Evolutionary conservation across 2,797 vertebrate species (phyloP).

Genomic region (Fratercula arctica): DNA sequence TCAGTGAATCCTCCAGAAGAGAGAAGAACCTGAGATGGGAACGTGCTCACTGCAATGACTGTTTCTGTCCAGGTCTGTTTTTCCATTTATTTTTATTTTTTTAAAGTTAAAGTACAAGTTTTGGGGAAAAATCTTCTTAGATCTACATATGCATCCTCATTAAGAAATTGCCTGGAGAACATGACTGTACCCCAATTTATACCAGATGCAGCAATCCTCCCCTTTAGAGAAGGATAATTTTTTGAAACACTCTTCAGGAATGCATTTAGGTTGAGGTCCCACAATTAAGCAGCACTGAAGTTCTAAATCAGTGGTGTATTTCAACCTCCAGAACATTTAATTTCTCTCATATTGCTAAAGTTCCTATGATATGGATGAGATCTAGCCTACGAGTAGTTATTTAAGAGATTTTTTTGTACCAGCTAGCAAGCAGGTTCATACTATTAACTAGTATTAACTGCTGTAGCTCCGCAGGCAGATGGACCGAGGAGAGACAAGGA

Average conservation of each 20-base stretch:
- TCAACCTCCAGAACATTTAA: not conserved
- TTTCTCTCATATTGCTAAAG: not conserved
- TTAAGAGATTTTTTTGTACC: not conserved
- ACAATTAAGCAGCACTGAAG: not conserved
- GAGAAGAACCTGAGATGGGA: not conserved
- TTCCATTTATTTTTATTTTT: no score
- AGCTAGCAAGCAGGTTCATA: not conserved
- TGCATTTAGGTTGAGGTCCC: not conserved
- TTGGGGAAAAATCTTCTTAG: not conserved
- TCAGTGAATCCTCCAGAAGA: not conserved
- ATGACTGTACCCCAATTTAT: not conserved
- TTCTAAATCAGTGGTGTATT: not conserved
- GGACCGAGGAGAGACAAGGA: not conserved
- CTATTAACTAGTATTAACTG: not conserved
- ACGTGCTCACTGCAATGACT: fast-evolving
- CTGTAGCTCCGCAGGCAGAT: not conserved
- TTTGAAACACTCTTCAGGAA: not conserved
- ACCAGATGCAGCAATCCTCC: not conserved
- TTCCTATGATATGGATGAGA: not conserved
- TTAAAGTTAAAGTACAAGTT: not conserved
- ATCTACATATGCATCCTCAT: not conserved
- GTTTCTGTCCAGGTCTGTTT: not conserved
- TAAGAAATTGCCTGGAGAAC: not conserved
- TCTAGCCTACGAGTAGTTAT: not conserved
- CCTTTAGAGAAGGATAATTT: not conserved